Conservation (phyloP, 2,888 invertebrate genomes). For the Hirtodrosophila cameraria region DNA sequence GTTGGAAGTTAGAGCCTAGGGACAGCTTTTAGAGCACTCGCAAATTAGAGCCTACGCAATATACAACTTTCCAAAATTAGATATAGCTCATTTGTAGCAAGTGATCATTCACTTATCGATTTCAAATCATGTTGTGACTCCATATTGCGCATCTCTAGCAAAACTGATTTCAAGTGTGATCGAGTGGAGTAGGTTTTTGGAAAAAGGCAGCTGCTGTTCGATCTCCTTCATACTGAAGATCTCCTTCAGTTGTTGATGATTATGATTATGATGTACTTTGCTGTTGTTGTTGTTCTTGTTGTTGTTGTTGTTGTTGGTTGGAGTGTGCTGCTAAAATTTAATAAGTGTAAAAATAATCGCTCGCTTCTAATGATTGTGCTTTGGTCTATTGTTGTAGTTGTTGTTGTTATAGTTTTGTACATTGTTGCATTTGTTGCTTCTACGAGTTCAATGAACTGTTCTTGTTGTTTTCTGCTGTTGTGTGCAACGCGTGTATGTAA, state of each 20-base stretch:
- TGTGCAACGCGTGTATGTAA: conserved; percentile 56
- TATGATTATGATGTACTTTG: conserved; percentile 50
- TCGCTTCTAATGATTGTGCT: conserved; percentile 57
- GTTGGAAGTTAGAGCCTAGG: too few relatives aligned
- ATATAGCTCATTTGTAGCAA: neutral
- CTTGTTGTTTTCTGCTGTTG: conserved; percentile 28
- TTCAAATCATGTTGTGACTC: neutral
- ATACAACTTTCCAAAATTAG: too few relatives aligned
- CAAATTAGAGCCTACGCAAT: too few relatives aligned
- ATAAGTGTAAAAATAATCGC: conserved; percentile 74
- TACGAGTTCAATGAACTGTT: conserved; percentile 43
- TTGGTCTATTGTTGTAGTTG: conserved; percentile 50
- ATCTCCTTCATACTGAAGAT: conserved; percentile 21
- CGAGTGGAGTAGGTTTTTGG: conserved; percentile 32
- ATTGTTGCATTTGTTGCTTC: conserved; percentile 38
- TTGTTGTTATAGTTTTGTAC: conserved; percentile 23
- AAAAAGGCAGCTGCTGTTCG: conserved; percentile 31
- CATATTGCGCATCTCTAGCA: conserved; percentile 26
- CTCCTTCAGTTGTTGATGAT: conserved; percentile 31
- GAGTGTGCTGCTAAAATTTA: conserved; percentile 70
- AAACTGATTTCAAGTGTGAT: conserved; percentile 36
- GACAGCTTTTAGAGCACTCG: too few relatives aligned
- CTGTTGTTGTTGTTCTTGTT: too few relatives aligned
- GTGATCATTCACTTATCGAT: conserved; percentile 1
- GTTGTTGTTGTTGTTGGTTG: conserved; percentile 22